These are phyloP conservation scores for Rhinoptilus africanus DNA, from an alignment of 2,113 vertebrate genomes.

Conservation along the genomic window DNA sequence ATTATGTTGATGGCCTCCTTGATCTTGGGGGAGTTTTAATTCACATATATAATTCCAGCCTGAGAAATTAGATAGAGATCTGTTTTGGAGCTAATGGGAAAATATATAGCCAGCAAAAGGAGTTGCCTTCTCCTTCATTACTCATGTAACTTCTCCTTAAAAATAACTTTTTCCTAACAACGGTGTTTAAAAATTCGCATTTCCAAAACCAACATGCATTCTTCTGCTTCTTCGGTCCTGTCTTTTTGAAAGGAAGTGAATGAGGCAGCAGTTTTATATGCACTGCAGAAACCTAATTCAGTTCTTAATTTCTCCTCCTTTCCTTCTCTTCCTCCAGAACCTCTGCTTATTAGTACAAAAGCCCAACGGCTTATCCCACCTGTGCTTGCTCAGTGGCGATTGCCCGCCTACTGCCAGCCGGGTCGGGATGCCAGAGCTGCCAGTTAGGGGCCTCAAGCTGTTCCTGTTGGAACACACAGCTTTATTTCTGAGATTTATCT, in stretches of 20 bases:
- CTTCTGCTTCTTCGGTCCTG: not conserved
- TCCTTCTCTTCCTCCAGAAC: not conserved
- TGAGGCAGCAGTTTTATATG: not conserved
- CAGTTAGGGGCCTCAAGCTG: not conserved
- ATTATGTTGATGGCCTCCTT: conserved; percentile 16
- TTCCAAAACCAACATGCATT: not conserved
- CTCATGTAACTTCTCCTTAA: not conserved
- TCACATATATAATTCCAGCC: not conserved
- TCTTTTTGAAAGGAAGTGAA: not conserved
- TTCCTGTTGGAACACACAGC: not conserved
- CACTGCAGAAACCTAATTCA: not conserved
- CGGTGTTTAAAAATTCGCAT: not conserved
- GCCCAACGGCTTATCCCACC: not conserved
- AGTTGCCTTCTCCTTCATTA: conserved; percentile 58
- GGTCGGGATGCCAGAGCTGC: conserved; percentile 36
- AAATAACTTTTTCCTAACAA: conserved; percentile 22
- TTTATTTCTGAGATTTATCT: conserved; percentile 37
- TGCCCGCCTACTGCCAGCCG: not conserved
- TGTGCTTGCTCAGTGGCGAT: not conserved
- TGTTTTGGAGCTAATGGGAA: conserved; percentile 58
- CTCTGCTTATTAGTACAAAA: not conserved
- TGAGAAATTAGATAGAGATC: not conserved
- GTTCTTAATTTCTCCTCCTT: conserved; percentile 10
- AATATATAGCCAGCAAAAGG: conserved; percentile 16
- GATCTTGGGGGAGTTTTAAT: conserved; percentile 60